These are phyloP conservation scores for Lasiommata megera DNA, from an alignment of 2,888 invertebrate species.

Conservation along the genomic window DNA sequence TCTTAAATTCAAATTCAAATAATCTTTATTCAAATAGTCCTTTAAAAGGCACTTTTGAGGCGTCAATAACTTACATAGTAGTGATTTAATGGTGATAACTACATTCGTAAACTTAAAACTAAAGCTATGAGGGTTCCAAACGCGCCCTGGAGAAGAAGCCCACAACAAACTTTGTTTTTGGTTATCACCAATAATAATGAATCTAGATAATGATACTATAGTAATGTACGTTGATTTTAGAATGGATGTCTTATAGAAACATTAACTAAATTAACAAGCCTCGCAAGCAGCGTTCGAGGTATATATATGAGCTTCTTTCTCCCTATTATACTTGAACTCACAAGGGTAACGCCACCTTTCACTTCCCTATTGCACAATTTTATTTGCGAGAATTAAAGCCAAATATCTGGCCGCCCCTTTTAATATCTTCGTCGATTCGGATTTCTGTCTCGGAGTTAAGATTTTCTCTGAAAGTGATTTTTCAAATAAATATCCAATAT, in stretches of 20 bases:
- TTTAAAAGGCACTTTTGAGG: no score
- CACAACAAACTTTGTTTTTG: no score
- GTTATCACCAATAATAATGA: no score
- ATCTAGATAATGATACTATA: no score
- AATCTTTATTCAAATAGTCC: no score
- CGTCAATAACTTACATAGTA: no score
- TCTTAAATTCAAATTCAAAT: no score
- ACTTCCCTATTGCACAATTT: constrained; percentile 27
- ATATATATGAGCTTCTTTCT: constrained; percentile 10
- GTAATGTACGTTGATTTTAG: not conserved
- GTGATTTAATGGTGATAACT: no score
- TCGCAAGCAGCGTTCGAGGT: constrained; percentile 22
- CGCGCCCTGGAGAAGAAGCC: no score
- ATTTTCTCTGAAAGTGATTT: constrained; percentile 2
- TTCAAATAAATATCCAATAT: constrained; percentile 2
- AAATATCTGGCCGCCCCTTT: not conserved
- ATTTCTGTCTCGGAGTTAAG: not conserved
- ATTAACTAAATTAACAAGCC: constrained; percentile 28
- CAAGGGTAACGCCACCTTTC: constrained; percentile 14
- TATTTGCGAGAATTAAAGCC: constrained; percentile 9
- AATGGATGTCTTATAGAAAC: constrained; percentile 24
- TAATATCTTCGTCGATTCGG: not conserved
- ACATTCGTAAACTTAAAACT: no score
- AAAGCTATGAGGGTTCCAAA: no score
- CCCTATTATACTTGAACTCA: constrained; percentile 16